Evolutionary conservation across 2,797 vertebrate genomes (phyloP).

Genomic region (Yasuhikotakia modesta): DNA sequence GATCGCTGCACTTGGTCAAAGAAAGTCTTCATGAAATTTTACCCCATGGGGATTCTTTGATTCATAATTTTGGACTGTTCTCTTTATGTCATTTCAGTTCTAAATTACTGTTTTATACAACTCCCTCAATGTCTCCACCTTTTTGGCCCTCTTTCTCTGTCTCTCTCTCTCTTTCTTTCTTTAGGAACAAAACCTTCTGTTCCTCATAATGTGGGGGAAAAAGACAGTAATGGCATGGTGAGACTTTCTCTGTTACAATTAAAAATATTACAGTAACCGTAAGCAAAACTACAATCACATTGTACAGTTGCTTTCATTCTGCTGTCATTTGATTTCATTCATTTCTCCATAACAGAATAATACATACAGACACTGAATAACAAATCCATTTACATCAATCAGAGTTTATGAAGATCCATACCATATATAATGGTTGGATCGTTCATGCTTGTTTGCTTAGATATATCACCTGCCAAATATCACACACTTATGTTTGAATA

Average conservation of each 20-base stretch:
- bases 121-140: not conserved
- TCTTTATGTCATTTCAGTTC: slow-evolving; percentile 6
- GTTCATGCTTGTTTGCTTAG: slow-evolving; percentile 1
- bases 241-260: slow-evolving; percentile 49
- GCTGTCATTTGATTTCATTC: not conserved
- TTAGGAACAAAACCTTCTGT: slow-evolving; percentile 72
- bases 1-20: not conserved
- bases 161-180: slow-evolving; percentile 41
- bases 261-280: not conserved
- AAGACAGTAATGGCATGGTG: slow-evolving; percentile 75
- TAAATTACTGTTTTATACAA: slow-evolving; percentile 1
- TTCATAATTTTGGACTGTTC: slow-evolving; percentile 18
- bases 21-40: slow-evolving; percentile 4
- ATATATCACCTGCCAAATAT: not conserved
- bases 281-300: not conserved
- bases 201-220: slow-evolving; percentile 68
- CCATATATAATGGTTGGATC: not conserved
- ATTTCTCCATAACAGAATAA: not conserved
- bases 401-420: not conserved
- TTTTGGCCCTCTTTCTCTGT: slow-evolving; percentile 16
- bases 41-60: slow-evolving; percentile 1
- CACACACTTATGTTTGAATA: not conserved
- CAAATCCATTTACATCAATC: not conserved
- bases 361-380: not conserved
- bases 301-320: not conserved